These are phyloP conservation scores for Sesia apiformis DNA, from an alignment of 2,888 invertebrate genomes.

Conservation along the genomic window DNA sequence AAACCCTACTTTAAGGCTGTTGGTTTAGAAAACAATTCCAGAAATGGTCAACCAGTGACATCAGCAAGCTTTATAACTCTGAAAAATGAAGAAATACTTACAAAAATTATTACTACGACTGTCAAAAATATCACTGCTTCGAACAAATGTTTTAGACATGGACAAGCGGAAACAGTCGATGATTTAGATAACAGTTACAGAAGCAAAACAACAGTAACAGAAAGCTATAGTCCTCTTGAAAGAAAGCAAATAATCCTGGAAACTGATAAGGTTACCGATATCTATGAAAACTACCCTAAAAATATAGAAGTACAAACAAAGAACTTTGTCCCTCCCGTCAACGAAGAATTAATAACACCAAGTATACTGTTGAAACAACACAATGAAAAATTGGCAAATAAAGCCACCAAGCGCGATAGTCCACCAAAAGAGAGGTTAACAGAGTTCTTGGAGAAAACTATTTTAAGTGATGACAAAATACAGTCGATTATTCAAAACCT, in stretches of 20 bases:
- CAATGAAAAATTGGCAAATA: constrained; percentile 21
- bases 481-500: constrained; percentile 61
- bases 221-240: not conserved
- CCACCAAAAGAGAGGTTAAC: constrained; percentile 61
- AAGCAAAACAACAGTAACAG: not conserved
- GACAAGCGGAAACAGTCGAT: not conserved
- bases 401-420: constrained; percentile 35
- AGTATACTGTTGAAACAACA: constrained; percentile 28
- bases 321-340: not conserved
- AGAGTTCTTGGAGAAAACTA: constrained; percentile 61
- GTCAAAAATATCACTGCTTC: too few relatives aligned
- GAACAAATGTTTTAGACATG: not conserved
- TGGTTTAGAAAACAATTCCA: not conserved
- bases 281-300: not conserved
- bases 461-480: constrained; percentile 61
- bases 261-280: not conserved
- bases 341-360: constrained; percentile 13
- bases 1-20: not conserved
- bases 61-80: not conserved
- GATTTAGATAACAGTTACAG: not conserved
- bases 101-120: too few relatives aligned
- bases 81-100: not conserved
- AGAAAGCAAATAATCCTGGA: not conserved
- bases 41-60: not conserved
- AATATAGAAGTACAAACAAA: not conserved